phyloP scores from a whole-genome alignment of 2,888 invertebrate genomes.

The Branchinecta sandiegonensis region DNA sequence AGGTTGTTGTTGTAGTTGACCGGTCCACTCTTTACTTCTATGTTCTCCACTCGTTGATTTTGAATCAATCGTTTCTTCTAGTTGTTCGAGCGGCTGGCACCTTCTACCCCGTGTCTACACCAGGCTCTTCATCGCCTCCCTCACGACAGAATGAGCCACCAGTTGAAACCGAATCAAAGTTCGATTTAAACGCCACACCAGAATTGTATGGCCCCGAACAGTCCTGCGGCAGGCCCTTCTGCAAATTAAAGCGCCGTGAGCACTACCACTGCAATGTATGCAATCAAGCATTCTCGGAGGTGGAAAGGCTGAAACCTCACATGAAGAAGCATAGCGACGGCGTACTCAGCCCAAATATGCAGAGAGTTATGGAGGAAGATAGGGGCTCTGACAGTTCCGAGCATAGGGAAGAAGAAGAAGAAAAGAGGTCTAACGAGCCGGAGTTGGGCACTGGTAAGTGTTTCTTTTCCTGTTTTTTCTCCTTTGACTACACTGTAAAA shows the following conservation, averaged over 20 bases:
- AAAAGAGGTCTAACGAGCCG: too few species aligned
- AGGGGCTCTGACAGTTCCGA: too few species aligned
- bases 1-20: not conserved
- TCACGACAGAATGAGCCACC: not conserved
- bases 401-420: too few species aligned
- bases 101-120: conserved; percentile 62
- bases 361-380: too few species aligned
- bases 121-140: not conserved
- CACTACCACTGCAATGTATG: conserved; percentile 67
- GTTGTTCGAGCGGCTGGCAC: conserved; percentile 86
- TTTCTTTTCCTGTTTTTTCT: too few species aligned
- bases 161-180: not conserved
- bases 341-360: conserved; percentile 36
- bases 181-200: conserved; percentile 27
- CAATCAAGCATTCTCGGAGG: conserved; percentile 62
- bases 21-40: not conserved
- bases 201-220: conserved; percentile 48
- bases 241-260: conserved; percentile 59
- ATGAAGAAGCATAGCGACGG: conserved; percentile 53
- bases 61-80: conserved; percentile 35
- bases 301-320: conserved; percentile 51
- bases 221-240: conserved; percentile 59
- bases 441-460: too few species aligned
- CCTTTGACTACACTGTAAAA: too few species aligned
- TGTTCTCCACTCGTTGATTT: too few species aligned